Percentiles rank a stretch among this genome's conserved stretches.
Conservation (phyloP, 2,888 invertebrate species). For the Ochlodes sylvanus region DNA sequence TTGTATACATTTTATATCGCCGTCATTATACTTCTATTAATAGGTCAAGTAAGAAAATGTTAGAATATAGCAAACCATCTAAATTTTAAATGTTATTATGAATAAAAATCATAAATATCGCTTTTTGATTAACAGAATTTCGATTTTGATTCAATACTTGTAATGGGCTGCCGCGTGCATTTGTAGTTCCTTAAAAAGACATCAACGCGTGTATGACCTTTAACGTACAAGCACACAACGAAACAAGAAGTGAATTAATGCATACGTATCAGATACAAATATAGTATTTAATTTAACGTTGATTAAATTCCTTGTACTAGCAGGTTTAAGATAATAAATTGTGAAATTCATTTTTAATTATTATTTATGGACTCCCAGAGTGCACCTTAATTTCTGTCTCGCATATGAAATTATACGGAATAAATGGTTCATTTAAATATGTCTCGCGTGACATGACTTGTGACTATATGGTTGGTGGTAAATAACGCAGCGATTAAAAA, state of each 20-base stretch:
- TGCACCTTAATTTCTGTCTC: background rate
- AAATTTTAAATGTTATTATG: no score
- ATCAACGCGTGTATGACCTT: slow-evolving; percentile 51
- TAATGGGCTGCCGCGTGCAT: slow-evolving; percentile 11
- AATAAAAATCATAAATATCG: background rate
- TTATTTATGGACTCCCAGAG: slow-evolving; percentile 1
- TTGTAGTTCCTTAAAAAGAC: slow-evolving; percentile 50
- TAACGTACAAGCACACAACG: slow-evolving; percentile 19
- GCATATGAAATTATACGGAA: background rate
- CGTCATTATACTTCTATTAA: slow-evolving; percentile 37
- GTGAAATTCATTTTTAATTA: slow-evolving; percentile 13
- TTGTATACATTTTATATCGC: slow-evolving; percentile 48
- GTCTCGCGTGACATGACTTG: background rate
- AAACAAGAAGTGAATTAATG: slow-evolving; percentile 31
- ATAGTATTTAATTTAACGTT: slow-evolving; percentile 12
- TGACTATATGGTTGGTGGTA: background rate
- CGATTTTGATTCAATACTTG: slow-evolving; percentile 10
- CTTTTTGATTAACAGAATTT: background rate
- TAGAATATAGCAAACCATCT: background rate
- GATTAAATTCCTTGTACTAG: slow-evolving; percentile 4
- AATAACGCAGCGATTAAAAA: background rate
- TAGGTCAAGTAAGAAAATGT: background rate
- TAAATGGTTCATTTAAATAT: slow-evolving; percentile 2
- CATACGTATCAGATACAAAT: slow-evolving; percentile 18
- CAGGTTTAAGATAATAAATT: slow-evolving; percentile 11